These are phyloP conservation scores for Chromis chromis DNA, from an alignment of 2,797 vertebrate species.

Conservation along the genomic window DNA sequence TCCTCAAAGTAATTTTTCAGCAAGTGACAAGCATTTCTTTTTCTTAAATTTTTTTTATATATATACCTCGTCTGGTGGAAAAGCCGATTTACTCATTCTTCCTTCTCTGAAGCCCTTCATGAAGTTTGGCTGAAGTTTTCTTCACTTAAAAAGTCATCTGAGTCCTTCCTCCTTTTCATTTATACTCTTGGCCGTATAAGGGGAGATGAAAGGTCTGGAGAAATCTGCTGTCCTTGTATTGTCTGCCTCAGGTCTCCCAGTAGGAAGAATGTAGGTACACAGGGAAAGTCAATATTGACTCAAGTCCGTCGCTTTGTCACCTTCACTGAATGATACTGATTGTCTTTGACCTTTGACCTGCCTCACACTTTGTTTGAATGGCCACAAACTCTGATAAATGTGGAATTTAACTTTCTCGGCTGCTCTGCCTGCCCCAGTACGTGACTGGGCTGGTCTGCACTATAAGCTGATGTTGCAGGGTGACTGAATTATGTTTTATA, in stretches of 20 bases:
- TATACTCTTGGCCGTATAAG: slow-evolving; percentile 10
- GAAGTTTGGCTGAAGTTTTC: slow-evolving; percentile 49
- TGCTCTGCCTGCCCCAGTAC: not conserved
- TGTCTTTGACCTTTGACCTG: slow-evolving; percentile 69
- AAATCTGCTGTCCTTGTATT: slow-evolving; percentile 45
- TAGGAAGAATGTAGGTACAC: slow-evolving; percentile 64
- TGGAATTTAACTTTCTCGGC: slow-evolving; percentile 35
- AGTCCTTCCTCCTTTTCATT: slow-evolving; percentile 34
- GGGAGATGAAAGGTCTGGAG: slow-evolving; percentile 47
- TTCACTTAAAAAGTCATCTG: slow-evolving; percentile 33
- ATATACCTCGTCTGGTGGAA: slow-evolving; percentile 30
- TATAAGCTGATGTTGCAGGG: not conserved
- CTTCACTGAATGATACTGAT: slow-evolving; percentile 55
- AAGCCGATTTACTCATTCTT: slow-evolving; percentile 45
- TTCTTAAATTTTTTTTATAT: too few species aligned
- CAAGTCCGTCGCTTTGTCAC: slow-evolving; percentile 49
- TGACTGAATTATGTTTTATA: not conserved
- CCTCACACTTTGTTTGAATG: slow-evolving; percentile 44
- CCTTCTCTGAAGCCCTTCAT: slow-evolving; percentile 39
- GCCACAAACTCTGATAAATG: slow-evolving; percentile 21
- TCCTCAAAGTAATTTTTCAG: slow-evolving; percentile 50
- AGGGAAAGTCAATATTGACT: slow-evolving; percentile 77
- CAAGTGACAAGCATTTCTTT: slow-evolving; percentile 29
- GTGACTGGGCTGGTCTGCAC: slow-evolving; percentile 4
- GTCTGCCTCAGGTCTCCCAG: slow-evolving; percentile 53